Evolutionary conservation across 2,888 invertebrate genomes (phyloP).

Genomic region (Lasioglossum lativentre): DNA sequence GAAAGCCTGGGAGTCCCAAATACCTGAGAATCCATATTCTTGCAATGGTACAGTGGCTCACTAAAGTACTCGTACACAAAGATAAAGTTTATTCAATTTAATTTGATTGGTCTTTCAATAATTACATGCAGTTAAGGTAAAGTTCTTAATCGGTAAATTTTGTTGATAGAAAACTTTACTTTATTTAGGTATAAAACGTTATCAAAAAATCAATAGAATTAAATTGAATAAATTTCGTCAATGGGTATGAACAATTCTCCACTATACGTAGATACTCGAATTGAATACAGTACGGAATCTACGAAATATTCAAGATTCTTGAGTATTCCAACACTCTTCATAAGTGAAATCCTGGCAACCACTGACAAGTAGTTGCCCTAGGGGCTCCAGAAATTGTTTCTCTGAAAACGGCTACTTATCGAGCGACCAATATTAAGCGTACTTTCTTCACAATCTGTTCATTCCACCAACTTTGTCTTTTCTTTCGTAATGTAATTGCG

Average conservation of each 20-base stretch:
- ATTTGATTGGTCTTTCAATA: neutral
- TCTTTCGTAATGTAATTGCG: too few relatives aligned
- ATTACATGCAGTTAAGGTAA: neutral
- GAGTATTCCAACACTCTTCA: neutral
- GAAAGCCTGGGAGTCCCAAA: neutral
- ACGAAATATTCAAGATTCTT: too few relatives aligned
- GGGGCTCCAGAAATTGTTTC: too few relatives aligned
- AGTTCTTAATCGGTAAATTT: neutral
- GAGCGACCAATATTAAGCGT: too few relatives aligned
- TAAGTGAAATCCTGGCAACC: too few relatives aligned
- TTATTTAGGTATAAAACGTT: neutral
- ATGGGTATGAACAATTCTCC: neutral
- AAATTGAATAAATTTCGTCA: neutral
- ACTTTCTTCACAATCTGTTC: too few relatives aligned
- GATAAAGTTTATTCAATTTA: neutral
- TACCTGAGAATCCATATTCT: neutral
- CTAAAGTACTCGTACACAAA: neutral
- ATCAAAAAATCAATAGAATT: neutral
- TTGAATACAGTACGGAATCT: too few relatives aligned
- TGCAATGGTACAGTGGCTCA: neutral
- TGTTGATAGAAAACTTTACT: neutral
- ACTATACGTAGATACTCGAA: neutral
- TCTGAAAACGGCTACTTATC: too few relatives aligned
- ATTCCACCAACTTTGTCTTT: too few relatives aligned
- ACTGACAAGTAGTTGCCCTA: too few relatives aligned